These are phyloP conservation scores for Apomyelois bistriatella DNA, from an alignment of 2,888 invertebrate species.

Conservation along the genomic window DNA sequence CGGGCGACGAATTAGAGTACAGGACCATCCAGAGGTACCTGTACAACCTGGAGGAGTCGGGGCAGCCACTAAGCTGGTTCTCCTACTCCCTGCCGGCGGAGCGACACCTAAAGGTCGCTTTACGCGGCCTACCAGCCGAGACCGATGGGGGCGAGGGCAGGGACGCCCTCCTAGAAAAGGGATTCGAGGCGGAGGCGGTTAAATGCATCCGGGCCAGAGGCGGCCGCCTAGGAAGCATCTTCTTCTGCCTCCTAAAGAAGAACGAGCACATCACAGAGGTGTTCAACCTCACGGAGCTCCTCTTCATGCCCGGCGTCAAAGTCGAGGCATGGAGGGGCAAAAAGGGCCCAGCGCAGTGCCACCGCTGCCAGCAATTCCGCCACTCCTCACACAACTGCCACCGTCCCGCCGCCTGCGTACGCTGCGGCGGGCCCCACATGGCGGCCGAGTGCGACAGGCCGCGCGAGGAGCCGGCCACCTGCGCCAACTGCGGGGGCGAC, in stretches of 20 bases:
- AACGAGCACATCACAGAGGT: neutral
- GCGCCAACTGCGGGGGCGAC: slow-evolving; percentile 17
- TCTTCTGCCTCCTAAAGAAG: neutral
- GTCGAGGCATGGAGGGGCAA: neutral
- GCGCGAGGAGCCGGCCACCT: neutral
- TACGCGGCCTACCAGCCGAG: neutral
- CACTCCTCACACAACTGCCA: neutral
- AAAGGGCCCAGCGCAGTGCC: neutral
- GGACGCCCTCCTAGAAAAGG: neutral
- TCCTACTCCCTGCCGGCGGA: neutral
- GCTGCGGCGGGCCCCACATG: neutral
- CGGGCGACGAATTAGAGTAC: no score
- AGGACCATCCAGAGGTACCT: no score
- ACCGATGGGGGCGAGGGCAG: neutral
- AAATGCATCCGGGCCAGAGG: neutral
- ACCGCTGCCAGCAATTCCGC: neutral
- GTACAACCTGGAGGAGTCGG: no score
- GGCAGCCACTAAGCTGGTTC: neutral
- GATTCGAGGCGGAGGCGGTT: neutral
- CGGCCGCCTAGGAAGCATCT: neutral
- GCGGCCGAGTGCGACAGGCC: slow-evolving; percentile 16
- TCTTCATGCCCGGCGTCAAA: neutral
- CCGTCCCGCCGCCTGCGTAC: neutral
- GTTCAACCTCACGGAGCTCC: neutral
- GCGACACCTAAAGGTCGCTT: neutral